A percentile compares a stretch with the other conserved stretches of the same genome.
These are phyloP conservation scores for Seriola rivoliana DNA, from an alignment of 2,113 vertebrate genomes.

Conservation along the genomic window DNA sequence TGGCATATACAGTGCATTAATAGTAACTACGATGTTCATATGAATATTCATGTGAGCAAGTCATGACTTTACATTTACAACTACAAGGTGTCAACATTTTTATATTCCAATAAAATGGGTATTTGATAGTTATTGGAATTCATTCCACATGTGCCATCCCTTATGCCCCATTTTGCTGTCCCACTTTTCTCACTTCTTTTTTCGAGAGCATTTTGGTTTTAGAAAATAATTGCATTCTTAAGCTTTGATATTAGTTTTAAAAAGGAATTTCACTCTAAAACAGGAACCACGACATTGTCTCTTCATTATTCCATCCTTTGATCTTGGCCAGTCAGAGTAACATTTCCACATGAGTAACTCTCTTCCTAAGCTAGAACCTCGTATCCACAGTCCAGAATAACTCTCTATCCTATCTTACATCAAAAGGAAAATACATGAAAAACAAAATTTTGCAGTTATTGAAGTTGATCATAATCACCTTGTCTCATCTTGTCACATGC, in stretches of 20 bases:
- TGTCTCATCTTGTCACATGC: slow-evolving; percentile 36
- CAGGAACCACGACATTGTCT: slow-evolving; percentile 26
- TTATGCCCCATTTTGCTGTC: slow-evolving; percentile 17
- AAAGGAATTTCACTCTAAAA: slow-evolving; percentile 40
- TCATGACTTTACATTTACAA: not conserved
- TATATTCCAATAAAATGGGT: not conserved
- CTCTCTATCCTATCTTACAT: slow-evolving; percentile 26
- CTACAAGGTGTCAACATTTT: slow-evolving; percentile 16
- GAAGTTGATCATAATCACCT: slow-evolving; percentile 52
- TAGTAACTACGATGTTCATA: slow-evolving; percentile 12
- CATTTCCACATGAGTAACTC: slow-evolving; percentile 27
- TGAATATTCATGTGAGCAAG: slow-evolving; percentile 11
- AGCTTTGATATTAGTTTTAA: slow-evolving; percentile 42
- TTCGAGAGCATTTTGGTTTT: slow-evolving; percentile 1
- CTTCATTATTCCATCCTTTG: slow-evolving; percentile 60
- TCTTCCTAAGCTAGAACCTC: slow-evolving; percentile 11
- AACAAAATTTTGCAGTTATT: slow-evolving; percentile 16
- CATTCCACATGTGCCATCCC: not conserved
- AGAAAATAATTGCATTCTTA: slow-evolving; percentile 52
- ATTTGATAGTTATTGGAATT: slow-evolving; percentile 12
- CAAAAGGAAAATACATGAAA: slow-evolving; percentile 48
- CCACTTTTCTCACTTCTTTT: slow-evolving; percentile 21
- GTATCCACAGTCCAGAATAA: slow-evolving; percentile 5
- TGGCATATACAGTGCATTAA: not conserved
- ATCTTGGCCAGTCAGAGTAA: slow-evolving; percentile 43